A percentile compares a stretch with the other conserved stretches of the same genome.
Conservation (phyloP, 2,797 vertebrate species). For the Enteromius treurensis region DNA sequence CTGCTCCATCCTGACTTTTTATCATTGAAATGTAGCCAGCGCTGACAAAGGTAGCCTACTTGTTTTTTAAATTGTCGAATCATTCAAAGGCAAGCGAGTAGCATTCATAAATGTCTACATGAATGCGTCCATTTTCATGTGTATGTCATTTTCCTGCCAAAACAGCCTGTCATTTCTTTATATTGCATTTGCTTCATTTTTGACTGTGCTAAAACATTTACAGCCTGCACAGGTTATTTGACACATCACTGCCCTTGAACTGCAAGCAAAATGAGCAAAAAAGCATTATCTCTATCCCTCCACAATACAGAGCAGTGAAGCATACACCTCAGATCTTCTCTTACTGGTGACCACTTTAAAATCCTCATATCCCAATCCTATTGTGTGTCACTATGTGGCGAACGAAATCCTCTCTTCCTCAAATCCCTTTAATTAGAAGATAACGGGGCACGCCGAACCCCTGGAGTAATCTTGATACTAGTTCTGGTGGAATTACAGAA, state of each 20-base stretch:
- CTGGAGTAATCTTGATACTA: conserved; percentile 42
- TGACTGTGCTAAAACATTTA: conserved; percentile 30
- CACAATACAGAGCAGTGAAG: conserved; percentile 41
- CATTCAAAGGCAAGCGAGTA: neutral
- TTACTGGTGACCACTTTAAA: conserved; percentile 40
- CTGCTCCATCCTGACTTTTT: neutral
- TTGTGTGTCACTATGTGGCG: conserved; percentile 16
- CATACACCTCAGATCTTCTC: conserved; percentile 6
- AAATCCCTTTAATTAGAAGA: conserved; percentile 54
- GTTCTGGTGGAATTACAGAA: conserved; percentile 42
- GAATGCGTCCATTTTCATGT: neutral
- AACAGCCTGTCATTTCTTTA: neutral
- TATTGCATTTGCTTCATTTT: neutral
- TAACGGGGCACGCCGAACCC: conserved; percentile 4
- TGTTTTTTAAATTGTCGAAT: neutral
- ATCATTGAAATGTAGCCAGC: neutral
- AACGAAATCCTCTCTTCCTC: conserved; percentile 51
- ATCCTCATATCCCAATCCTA: conserved; percentile 37
- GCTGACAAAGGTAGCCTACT: neutral
- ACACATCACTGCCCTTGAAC: conserved; percentile 51
- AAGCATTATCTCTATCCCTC: conserved; percentile 45
- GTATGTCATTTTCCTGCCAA: neutral
- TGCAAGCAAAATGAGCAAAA: conserved; percentile 46
- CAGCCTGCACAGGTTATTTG: conserved; percentile 50
- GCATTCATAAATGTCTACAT: neutral